Conservation (phyloP, 2,113 vertebrate genomes). For the Forbesichthys agassizii region DNA sequence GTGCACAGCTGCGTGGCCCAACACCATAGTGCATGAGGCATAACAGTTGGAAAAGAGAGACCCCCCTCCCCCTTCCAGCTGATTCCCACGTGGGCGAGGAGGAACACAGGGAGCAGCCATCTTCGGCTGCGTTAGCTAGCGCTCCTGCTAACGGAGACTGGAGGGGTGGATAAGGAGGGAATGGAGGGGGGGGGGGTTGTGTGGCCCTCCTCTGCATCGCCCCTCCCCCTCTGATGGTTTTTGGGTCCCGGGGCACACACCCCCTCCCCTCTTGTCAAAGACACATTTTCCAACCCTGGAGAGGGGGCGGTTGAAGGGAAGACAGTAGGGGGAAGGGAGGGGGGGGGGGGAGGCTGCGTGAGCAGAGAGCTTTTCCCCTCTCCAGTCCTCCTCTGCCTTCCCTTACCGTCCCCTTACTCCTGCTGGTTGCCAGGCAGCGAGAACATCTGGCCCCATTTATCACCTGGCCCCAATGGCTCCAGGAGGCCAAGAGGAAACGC, state of each 20-base stretch:
- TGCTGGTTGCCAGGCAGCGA: slow-evolving; percentile 28
- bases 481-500: slow-evolving; percentile 32
- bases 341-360: slow-evolving; percentile 9
- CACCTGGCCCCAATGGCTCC: slow-evolving; percentile 58
- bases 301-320: slow-evolving; percentile 23
- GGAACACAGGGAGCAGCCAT: neutral
- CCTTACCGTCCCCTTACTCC: slow-evolving; percentile 12
- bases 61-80: neutral
- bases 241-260: slow-evolving; percentile 55
- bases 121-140: neutral
- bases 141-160: slow-evolving; percentile 4
- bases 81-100: slow-evolving; percentile 15
- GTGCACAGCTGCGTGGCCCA: neutral
- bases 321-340: neutral
- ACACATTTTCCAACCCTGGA: slow-evolving; percentile 73
- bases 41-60: slow-evolving; percentile 9
- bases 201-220: neutral
- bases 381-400: neutral
- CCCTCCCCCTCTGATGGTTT: slow-evolving; percentile 22
- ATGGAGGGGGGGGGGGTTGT: neutral
- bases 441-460: slow-evolving; percentile 77
- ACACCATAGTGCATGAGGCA: no score
- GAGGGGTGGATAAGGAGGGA: neutral
- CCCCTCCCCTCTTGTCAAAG: slow-evolving; percentile 70
- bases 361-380: slow-evolving; percentile 23